phyloP scores from a whole-genome alignment of 2,888 invertebrate genomes.

The Lissocephala sabroskyi region DNA sequence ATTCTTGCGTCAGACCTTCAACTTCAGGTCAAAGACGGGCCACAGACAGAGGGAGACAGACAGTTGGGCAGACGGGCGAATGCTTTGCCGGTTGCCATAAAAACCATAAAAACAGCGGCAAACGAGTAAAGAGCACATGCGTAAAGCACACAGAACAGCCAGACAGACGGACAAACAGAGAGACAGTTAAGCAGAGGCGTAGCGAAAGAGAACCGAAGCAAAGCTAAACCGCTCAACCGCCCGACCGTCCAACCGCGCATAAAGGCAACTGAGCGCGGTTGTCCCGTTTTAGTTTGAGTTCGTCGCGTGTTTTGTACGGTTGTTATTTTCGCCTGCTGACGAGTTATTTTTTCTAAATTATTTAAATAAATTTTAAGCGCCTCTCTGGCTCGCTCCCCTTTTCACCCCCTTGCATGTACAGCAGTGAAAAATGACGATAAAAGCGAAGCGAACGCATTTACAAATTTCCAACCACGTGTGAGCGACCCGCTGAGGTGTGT shows the following conservation, averaged over 20 bases:
- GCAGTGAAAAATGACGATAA: neutral
- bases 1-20: slow-evolving; percentile 40
- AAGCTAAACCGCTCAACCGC: neutral
- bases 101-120: neutral
- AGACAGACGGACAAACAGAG: slow-evolving; percentile 11
- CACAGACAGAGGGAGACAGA: too few relatives aligned
- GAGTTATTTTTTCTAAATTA: too few relatives aligned
- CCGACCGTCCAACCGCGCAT: slow-evolving; percentile 27
- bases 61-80: too few relatives aligned
- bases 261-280: slow-evolving; percentile 32
- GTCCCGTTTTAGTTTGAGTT: slow-evolving; percentile 44
- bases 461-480: neutral
- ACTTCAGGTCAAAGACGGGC: too few relatives aligned
- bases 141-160: slow-evolving; percentile 1
- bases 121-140: slow-evolving; percentile 25
- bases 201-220: neutral
- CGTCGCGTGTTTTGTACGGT: slow-evolving; percentile 36
- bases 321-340: too few relatives aligned
- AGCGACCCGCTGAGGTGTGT: too few relatives aligned
- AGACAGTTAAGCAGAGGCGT: slow-evolving; percentile 19
- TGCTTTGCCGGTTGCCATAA: slow-evolving; percentile 1
- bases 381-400: too few relatives aligned
- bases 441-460: neutral
- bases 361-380: too few relatives aligned
- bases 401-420: too few relatives aligned